Evolutionary conservation across 92 coral and sea anemone species (phyloP).

Genomic region (Nematostella vectensis): DNA sequence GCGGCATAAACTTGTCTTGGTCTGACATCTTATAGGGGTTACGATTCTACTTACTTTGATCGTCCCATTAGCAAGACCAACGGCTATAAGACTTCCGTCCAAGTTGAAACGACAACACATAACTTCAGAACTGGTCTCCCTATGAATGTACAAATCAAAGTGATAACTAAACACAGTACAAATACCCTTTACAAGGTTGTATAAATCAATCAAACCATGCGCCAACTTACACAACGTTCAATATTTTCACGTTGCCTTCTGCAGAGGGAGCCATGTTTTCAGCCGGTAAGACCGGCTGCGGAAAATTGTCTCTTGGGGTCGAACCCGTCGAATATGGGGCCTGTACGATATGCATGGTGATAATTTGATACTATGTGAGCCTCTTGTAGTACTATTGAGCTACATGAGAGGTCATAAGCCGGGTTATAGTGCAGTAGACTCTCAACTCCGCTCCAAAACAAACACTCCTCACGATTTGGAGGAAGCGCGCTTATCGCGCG

Average conservation of each 20-base stretch:
- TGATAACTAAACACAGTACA: neutral
- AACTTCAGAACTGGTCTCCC: constrained; percentile 86
- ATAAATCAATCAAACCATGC: too few relatives aligned
- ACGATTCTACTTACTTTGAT: constrained; percentile 44
- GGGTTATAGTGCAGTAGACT: neutral
- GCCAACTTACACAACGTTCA: constrained; percentile 48
- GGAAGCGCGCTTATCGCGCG: neutral
- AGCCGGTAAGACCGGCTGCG: constrained; percentile 7
- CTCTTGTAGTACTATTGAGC: neutral
- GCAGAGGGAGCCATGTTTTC: constrained; percentile 51
- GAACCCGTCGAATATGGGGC: constrained; percentile 63
- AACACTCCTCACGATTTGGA: neutral
- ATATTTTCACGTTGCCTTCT: constrained; percentile 69
- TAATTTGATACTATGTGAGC: constrained; percentile 5
- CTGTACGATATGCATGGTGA: constrained; percentile 85
- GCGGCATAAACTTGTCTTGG: too few relatives aligned
- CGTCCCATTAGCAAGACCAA: constrained; percentile 81
- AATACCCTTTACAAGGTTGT: too few relatives aligned
- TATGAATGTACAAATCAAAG: constrained; percentile 6
- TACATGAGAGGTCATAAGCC: neutral
- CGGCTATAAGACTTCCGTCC: constrained; percentile 81
- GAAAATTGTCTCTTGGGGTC: constrained; percentile 55
- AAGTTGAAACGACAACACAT: constrained; percentile 97
- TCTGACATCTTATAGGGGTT: neutral
- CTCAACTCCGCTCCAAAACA: neutral